phyloP scores from a whole-genome alignment of 1,140 invertebrate genomes.

The Oncopeltus fasciatus region DNA sequence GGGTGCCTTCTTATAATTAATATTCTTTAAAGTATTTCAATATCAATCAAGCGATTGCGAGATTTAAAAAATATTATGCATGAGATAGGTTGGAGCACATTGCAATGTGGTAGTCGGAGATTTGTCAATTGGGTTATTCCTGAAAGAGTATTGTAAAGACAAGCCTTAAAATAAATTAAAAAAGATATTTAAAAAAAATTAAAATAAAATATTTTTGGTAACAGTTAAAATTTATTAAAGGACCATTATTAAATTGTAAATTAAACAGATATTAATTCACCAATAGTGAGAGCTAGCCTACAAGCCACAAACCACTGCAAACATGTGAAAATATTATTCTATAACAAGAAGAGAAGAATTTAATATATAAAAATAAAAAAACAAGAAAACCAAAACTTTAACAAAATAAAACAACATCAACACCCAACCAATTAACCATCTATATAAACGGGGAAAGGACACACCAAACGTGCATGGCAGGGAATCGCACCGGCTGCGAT shows the following conservation, averaged over 20 bases:
- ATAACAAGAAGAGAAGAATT: conserved; percentile 11
- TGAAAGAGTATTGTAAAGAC: neutral
- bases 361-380: conserved; percentile 7
- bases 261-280: conserved; percentile 10
- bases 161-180: neutral
- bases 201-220: neutral
- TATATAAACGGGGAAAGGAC: conserved; percentile 8
- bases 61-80: too few relatives aligned
- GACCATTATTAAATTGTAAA: conserved; percentile 1
- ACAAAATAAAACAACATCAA: conserved; percentile 17
- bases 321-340: conserved; percentile 16
- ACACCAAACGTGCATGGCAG: conserved; percentile 20
- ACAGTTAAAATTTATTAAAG: conserved; percentile 1
- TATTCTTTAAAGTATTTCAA: too few relatives aligned
- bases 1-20: too few relatives aligned
- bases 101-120: too few relatives aligned
- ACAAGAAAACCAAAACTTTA: conserved; percentile 5
- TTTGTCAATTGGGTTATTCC: too few relatives aligned
- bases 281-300: conserved; percentile 19
- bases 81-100: too few relatives aligned
- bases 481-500: neutral
- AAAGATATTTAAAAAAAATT: neutral
- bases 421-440: conserved; percentile 21
- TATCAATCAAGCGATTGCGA: too few relatives aligned
- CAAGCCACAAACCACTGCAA: conserved; percentile 22